A percentile compares a stretch with the other conserved stretches of the same genome.
phyloP scores from a whole-genome alignment of 2,113 vertebrate species.

The Percina caprodes region DNA sequence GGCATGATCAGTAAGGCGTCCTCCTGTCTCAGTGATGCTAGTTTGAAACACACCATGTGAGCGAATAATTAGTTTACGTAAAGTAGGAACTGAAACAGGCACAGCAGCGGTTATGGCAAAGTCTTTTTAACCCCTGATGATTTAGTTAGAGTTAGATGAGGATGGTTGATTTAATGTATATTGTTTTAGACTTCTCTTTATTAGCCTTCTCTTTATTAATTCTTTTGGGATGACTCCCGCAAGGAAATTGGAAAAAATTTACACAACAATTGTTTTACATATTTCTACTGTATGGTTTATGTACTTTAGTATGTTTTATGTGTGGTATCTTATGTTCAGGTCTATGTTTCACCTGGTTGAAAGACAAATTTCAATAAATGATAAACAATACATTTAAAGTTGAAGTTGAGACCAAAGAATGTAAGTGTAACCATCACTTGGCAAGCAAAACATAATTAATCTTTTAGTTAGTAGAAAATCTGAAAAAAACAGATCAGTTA shows the following conservation, averaged over 20 bases:
- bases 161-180: too few species aligned
- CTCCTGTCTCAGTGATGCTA: background rate
- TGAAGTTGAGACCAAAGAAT: background rate
- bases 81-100: background rate
- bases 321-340: background rate
- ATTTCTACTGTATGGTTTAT: background rate
- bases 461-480: background rate
- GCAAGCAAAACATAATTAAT: background rate
- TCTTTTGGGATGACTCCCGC: too few species aligned
- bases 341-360: background rate
- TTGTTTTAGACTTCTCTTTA: too few species aligned
- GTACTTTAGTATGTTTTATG: background rate
- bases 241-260: too few species aligned
- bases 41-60: slow-evolving; percentile 16
- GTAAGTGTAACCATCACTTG: background rate
- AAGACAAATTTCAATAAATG: background rate
- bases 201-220: too few species aligned
- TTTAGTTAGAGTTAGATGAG: background rate
- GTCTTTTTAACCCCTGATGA: background rate
- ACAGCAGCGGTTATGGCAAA: background rate
- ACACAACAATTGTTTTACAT: background rate
- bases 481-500: background rate
- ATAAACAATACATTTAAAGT: too few species aligned
- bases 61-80: slow-evolving; percentile 25
- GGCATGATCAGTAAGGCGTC: background rate